Base-by-base conservation (phyloP, 1,140 invertebrate species). In the Linepithema humile region DNA sequence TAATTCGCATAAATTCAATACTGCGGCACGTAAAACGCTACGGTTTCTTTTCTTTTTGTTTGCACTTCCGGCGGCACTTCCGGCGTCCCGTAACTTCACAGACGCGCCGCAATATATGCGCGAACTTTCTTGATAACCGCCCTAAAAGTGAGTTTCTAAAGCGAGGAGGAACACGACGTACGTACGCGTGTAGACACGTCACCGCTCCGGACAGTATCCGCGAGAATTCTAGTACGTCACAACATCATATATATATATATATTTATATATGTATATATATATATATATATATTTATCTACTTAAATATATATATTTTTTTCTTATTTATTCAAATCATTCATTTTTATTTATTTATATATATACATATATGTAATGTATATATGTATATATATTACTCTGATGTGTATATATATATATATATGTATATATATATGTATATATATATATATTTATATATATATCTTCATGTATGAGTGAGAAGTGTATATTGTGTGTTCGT, bases 221-320 rank as follows among this genome's bases (percentile, higher is more conserved):
- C 88, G 88, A 91, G 88, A 77, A 91, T 91, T 90, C 85, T 90
- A 91, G 88, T 88, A 91, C 88, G 84, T 91, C 89, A 91, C 85
- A 90, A 89, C 89, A 91, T 89, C 85, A 88, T 89, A 85, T 88
- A 90, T 89, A 90, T 90, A 87, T 87, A 91, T 91, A 69, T 88
- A 77, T 88, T 88, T 88, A 89, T 90, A 65, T 90, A 85, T 88
- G 86, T 90, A 82, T 87, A 83, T 84, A 86, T 85, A 78, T 70
- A 85, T 84, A 70, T 88, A 83, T 83, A 59, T 84, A 80, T 86
- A 84, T 86, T 82, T 89, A 84, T 86, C 83, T 91, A 90, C 80
- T 84, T 85, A 88, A 85, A 89, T 88, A 91, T 89, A 92, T 89
- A 88, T 90, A 86, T 84, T 85, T 77, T 89, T 78, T 82, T 88